Evolutionary conservation across 1,140 invertebrate genomes (phyloP), one percentile per base, ranked within the genome.

Genomic region (Drosophila pallidifrons): DNA sequence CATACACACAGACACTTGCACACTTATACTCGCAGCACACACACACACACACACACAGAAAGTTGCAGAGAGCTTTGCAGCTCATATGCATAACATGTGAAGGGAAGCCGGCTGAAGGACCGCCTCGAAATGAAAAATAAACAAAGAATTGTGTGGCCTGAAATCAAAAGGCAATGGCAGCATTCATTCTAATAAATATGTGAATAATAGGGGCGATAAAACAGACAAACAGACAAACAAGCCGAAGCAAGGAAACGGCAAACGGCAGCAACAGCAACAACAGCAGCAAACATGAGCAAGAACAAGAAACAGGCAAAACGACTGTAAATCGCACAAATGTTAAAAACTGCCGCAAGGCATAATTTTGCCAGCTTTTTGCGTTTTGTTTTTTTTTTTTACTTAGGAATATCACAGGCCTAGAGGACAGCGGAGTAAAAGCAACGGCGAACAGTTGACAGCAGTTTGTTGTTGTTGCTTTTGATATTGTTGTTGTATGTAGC

Each of bases 141-240:
- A 87, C 83, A 87, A 75, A 69, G 70, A 73, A 80, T 54, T 41
- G 77, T 85, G 74, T 66, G 70, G 70, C 70, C 60, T 60, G 61
- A 74, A 73, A 78, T 75, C 71, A 69, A 78, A 80, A 63, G 54
- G 69, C 77, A 64, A 63, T 61, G 72, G 67, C 81, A 75, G 57
- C 72, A 80, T 79, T 81, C 67, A 67, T 86, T 77, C 55, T 76
- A 82, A 71, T 82, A 86, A 86, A 86, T 86, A 86, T 86, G 82
- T 86, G 79, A 87, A 81, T 82, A 86, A 87, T 86, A 76, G 79
- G 77, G 77, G 73, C 83, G 72, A 87, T 82, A 88, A 87, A 87
- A 75, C 55, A 32, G 59, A 61, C 32, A 43, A 59, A 49, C 13
- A 13, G 25, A 49, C 28, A 30, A 59, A 58, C 41, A 46, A 46